phyloP scores from a whole-genome alignment of 2,888 invertebrate species.

The Dasypogon diadema region DNA sequence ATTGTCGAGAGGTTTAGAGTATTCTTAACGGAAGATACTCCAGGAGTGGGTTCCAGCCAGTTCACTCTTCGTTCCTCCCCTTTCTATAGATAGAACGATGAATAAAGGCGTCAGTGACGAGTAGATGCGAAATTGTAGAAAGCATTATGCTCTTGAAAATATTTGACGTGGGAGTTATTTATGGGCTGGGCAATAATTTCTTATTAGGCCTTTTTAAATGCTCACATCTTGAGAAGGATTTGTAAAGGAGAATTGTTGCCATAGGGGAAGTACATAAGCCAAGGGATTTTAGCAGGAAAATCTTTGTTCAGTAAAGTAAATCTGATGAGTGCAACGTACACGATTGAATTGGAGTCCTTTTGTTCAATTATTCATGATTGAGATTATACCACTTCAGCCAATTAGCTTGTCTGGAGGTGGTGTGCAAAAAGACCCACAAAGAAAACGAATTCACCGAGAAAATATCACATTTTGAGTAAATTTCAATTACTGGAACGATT shows the following conservation, averaged over 20 bases:
- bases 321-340: too few relatives aligned
- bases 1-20: not conserved
- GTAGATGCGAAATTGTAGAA: conserved; percentile 1
- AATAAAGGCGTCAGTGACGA: conserved; percentile 12
- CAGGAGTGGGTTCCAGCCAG: not conserved
- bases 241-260: conserved; percentile 15
- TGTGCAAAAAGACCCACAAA: too few relatives aligned
- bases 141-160: conserved; percentile 34
- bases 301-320: too few relatives aligned
- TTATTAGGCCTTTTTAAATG: conserved; percentile 10
- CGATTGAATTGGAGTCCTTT: too few relatives aligned
- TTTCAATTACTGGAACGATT: too few relatives aligned
- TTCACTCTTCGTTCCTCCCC: not conserved
- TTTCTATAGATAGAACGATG: conserved; percentile 11
- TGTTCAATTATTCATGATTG: too few relatives aligned
- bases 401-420: too few relatives aligned
- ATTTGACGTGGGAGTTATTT: conserved; percentile 19
- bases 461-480: too few relatives aligned
- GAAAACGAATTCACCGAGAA: too few relatives aligned
- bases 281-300: not conserved
- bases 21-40: not conserved
- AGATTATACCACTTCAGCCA: too few relatives aligned
- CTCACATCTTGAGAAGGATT: conserved; percentile 22
- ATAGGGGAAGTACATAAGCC: not conserved
- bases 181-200: conserved; percentile 22